A percentile compares a stretch with the other conserved stretches of the same genome.
phyloP scores from a whole-genome alignment of 2,797 vertebrate species.

The Neostethus bicornis region DNA sequence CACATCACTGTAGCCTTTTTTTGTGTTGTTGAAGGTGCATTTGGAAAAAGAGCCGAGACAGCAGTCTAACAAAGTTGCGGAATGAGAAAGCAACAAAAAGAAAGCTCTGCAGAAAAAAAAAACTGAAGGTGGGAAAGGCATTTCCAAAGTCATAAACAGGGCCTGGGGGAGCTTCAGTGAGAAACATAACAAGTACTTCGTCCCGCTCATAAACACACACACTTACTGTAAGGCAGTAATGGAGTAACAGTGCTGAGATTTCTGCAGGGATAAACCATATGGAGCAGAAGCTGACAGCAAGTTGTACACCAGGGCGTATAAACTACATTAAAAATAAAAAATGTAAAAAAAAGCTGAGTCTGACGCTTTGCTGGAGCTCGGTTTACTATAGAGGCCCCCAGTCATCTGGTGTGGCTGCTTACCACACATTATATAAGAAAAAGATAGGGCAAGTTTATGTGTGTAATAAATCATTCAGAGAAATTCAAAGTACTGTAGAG shows the following conservation, averaged over 20 bases:
- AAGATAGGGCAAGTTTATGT: too few species aligned
- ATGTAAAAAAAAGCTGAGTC: slow-evolving; percentile 10
- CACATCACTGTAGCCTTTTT: slow-evolving; percentile 19
- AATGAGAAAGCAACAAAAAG: slow-evolving; percentile 36
- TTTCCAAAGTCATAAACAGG: slow-evolving; percentile 47
- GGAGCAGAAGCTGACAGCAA: slow-evolving; percentile 54
- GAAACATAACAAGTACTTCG: slow-evolving; percentile 37
- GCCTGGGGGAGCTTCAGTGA: slow-evolving; percentile 30
- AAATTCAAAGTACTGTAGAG: too few species aligned
- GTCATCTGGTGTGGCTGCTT: not conserved
- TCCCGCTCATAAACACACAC: not conserved
- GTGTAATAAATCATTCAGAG: too few species aligned
- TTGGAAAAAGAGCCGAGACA: slow-evolving; percentile 35
- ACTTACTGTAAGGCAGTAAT: slow-evolving; percentile 27
- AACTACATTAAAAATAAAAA: slow-evolving; percentile 13
- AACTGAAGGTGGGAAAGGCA: slow-evolving; percentile 1
- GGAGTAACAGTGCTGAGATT: slow-evolving; percentile 43
- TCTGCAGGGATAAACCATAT: slow-evolving; percentile 44
- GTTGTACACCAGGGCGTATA: slow-evolving; percentile 34
- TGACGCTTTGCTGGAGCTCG: slow-evolving; percentile 1
- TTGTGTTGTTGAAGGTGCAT: slow-evolving; percentile 37
- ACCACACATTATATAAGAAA: not conserved
- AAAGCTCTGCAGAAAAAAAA: slow-evolving; percentile 9
- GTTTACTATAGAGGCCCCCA: slow-evolving; percentile 13
- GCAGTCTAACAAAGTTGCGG: slow-evolving; percentile 30